Conservation (phyloP, 2,797 vertebrate genomes). For the Hemibagrus guttatus region DNA sequence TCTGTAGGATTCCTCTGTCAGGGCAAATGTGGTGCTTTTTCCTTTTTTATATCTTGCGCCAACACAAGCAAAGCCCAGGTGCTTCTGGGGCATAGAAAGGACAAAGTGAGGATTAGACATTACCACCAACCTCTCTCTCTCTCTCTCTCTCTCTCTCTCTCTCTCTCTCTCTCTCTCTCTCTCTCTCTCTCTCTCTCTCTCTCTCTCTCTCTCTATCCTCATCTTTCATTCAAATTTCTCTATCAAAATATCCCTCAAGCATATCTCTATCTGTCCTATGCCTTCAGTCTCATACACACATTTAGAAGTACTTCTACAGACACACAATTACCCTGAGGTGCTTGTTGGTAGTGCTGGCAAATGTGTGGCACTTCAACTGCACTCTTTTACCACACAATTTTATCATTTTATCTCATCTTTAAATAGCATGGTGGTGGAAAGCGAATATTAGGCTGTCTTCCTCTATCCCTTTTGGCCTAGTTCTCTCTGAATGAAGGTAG, state of each 20-base stretch:
- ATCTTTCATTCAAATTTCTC: no score
- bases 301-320: not conserved
- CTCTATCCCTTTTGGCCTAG: conserved; percentile 39
- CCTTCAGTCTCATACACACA: not conserved
- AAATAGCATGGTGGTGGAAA: conserved; percentile 51
- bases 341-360: not conserved
- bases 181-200: not conserved
- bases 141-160: conserved; percentile 2
- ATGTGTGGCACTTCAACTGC: not conserved
- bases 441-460: conserved; percentile 52
- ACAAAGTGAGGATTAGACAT: conserved; percentile 22
- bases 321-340: not conserved
- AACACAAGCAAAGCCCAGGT: conserved; percentile 53
- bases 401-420: conserved; percentile 44
- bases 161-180: not conserved
- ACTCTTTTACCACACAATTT: not conserved
- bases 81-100: conserved; percentile 37
- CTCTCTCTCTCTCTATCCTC: not conserved
- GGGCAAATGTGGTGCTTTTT: conserved; percentile 45
- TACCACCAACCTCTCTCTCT: not conserved
- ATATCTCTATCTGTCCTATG: conserved; percentile 26
- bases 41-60: conserved; percentile 46
- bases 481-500: conserved; percentile 30
- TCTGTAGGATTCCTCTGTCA: conserved; percentile 30
- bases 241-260: not conserved